Conservation (phyloP, 2,797 vertebrate species). For the Takifugu rubripes region DNA sequence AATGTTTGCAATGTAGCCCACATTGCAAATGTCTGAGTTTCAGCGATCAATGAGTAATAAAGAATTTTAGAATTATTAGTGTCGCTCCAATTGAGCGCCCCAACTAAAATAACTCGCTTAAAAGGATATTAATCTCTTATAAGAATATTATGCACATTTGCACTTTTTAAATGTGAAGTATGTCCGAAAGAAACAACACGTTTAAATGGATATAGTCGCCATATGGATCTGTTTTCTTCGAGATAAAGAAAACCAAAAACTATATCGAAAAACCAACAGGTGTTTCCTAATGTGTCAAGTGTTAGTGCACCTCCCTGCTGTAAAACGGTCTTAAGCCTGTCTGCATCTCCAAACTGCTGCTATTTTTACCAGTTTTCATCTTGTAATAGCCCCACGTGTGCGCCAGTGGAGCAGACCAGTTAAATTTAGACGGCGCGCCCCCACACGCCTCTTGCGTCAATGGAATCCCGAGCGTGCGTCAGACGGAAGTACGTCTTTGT, state of each 20-base stretch:
- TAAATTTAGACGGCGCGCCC: constrained; percentile 87
- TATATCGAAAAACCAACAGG: constrained; percentile 2
- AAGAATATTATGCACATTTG: no score
- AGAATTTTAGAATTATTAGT: no score
- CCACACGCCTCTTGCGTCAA: constrained; percentile 85
- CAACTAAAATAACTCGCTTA: no score
- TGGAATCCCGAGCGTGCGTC: constrained; percentile 94
- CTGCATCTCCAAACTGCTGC: constrained; percentile 25
- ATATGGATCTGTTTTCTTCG: no score
- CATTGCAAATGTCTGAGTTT: no score
- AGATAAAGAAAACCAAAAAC: background rate
- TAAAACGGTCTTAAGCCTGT: constrained; percentile 23
- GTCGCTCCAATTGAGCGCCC: no score
- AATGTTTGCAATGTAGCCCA: no score
- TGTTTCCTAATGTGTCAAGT: constrained; percentile 28
- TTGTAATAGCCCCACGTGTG: constrained; percentile 67
- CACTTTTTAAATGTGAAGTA: no score
- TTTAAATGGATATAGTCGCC: no score
- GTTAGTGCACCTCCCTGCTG: constrained; percentile 5
- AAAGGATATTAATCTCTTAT: no score
- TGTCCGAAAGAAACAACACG: no score
- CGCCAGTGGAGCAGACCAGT: constrained; percentile 11
- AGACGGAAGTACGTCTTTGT: constrained; percentile 75
- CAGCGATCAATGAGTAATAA: no score
- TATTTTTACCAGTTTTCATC: constrained; percentile 71